Conservation (phyloP, 2,888 invertebrate species). For the Agriopis leucophaearia region DNA sequence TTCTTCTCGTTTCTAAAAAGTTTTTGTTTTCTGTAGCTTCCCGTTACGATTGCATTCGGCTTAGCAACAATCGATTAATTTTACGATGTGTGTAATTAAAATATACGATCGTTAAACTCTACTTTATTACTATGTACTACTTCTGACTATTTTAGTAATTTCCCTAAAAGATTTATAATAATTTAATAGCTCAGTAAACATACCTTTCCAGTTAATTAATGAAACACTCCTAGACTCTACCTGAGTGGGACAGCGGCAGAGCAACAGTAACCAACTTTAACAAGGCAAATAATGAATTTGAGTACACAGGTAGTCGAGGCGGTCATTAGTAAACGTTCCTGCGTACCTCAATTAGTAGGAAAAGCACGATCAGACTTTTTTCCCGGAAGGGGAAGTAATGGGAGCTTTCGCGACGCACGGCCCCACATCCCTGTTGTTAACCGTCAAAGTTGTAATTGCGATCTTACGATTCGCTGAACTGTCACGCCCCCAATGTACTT, state of each 20-base stretch:
- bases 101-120: constrained; percentile 49
- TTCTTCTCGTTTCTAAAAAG: constrained; percentile 55
- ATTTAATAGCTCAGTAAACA: constrained; percentile 34
- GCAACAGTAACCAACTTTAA: constrained; percentile 47
- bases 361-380: constrained; percentile 66
- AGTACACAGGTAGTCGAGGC: constrained; percentile 59
- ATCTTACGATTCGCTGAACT: constrained; percentile 73
- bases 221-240: constrained; percentile 37
- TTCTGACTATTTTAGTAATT: constrained; percentile 36
- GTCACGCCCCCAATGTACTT: constrained; percentile 71
- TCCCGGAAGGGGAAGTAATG: constrained; percentile 66
- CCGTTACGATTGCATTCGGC: constrained; percentile 66
- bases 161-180: constrained; percentile 42
- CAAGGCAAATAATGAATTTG: constrained; percentile 61
- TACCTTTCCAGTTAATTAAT: constrained; percentile 44
- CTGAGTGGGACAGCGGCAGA: constrained; percentile 28
- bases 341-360: constrained; percentile 68
- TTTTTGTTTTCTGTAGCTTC: constrained; percentile 62
- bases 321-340: constrained; percentile 64
- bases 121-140: constrained; percentile 30
- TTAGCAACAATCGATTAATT: constrained; percentile 75
- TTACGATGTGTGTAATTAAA: constrained; percentile 78
- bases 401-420: constrained; percentile 61
- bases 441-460: constrained; percentile 76
- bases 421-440: constrained; percentile 61